Conservation (phyloP, 2,888 invertebrate species). For the Dioctria rufipes region DNA sequence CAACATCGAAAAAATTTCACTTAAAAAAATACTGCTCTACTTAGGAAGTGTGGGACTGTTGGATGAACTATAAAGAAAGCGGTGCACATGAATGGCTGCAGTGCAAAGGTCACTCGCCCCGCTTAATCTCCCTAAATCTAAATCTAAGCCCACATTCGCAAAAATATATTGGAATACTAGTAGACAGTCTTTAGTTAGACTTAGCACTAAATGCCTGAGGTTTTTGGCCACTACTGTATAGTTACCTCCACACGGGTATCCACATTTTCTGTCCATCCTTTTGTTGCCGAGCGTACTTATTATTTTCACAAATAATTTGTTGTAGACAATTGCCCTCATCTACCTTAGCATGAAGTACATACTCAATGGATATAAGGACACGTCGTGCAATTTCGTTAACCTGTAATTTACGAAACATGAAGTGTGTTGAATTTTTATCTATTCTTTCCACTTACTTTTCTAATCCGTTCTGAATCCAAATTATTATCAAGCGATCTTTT, state of each 20-base stretch:
- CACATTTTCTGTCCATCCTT: constrained; percentile 76
- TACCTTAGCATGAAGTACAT: constrained; percentile 73
- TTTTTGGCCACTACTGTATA: constrained; percentile 5
- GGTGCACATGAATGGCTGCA: no score
- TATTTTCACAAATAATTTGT: constrained; percentile 78
- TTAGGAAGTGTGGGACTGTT: no score
- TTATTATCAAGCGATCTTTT: constrained; percentile 59
- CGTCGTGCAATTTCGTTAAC: constrained; percentile 74
- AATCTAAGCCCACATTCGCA: not conserved
- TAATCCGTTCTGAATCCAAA: constrained; percentile 2
- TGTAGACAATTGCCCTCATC: constrained; percentile 76
- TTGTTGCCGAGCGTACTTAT: constrained; percentile 75
- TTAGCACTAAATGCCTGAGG: not conserved
- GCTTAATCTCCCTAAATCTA: not conserved
- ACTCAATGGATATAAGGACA: constrained; percentile 74
- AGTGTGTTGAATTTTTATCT: not conserved
- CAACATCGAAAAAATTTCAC: no score
- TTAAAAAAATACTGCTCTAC: no score
- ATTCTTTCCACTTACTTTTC: constrained; percentile 57
- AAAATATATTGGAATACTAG: not conserved
- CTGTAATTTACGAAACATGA: constrained; percentile 54
- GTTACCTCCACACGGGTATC: constrained; percentile 85
- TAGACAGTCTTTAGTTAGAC: no score
- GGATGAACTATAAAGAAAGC: no score
- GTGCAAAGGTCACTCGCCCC: no score